A percentile compares a stretch with the other conserved stretches of the same genome.
Evolutionary conservation across 2,113 vertebrate genomes (phyloP).

Genomic region (Notothenia coriiceps): DNA sequence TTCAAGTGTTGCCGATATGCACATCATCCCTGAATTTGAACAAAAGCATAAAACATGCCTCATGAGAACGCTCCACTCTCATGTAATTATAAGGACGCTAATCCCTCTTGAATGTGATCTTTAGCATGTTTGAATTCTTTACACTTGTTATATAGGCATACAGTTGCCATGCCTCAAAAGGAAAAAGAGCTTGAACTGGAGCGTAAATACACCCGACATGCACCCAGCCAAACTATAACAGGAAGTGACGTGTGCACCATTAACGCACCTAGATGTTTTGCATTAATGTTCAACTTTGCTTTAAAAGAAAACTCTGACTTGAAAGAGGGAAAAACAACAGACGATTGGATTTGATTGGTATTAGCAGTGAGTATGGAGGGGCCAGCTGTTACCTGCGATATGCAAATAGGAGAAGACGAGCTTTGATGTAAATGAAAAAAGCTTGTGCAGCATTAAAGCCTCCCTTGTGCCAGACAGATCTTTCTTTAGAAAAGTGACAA

Average conservation of each 20-base stretch:
- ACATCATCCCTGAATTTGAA: constrained; percentile 36
- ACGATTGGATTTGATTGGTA: constrained; percentile 49
- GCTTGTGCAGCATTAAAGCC: constrained; percentile 39
- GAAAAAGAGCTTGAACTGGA: background rate
- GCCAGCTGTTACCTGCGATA: constrained; percentile 72
- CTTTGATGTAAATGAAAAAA: constrained; percentile 73
- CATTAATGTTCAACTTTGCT: constrained; percentile 30
- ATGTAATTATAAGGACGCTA: constrained; percentile 17
- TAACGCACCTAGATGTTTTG: constrained; percentile 21
- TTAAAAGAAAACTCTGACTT: constrained; percentile 40
- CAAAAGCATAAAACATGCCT: constrained; percentile 18
- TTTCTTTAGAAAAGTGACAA: constrained; percentile 24
- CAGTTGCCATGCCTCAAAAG: background rate
- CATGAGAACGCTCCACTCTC: background rate
- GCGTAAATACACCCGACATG: background rate
- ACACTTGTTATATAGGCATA: background rate
- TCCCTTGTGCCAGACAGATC: constrained; percentile 44
- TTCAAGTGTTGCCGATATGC: constrained; percentile 1
- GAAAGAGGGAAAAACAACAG: constrained; percentile 36
- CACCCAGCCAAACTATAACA: constrained; percentile 1
- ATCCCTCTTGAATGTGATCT: constrained; percentile 1
- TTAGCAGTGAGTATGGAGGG: constrained; percentile 46
- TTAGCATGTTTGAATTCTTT: background rate
- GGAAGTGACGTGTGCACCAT: too few species aligned
- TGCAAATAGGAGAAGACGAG: constrained; percentile 64